Evolutionary conservation across 2,888 invertebrate species (phyloP), one percentile per base, ranked within the genome.

Genomic region (Druceiella hillmani): DNA sequence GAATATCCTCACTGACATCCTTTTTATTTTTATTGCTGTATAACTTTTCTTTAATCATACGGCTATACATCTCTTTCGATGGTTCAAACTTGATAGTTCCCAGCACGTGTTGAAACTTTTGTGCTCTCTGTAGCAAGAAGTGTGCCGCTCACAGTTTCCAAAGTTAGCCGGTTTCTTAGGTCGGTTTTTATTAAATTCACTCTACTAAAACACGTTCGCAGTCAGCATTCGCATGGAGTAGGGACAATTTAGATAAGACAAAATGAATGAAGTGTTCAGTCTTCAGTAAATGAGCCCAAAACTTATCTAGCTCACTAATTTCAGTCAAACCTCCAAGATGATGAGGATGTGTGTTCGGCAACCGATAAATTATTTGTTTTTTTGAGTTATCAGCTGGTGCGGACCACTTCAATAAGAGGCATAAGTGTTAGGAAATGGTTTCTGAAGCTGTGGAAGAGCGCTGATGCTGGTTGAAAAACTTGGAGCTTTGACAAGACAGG

Each of bases 401-500:
- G 42, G 20, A 45, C 33, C 22, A 40, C 32, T 27, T 43, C 42
- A 10, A 45, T 38, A 26, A 40, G 38, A 33, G 40, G 42, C 33
- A 42, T 15, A 4, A 37, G 10, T 25, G 37, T 32, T 10, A 33
- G 37, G 25, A 37, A 5, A n/a, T 7, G 26, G 5, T 15, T 14
- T 5, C 37, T 20, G n/a, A 37, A 37, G 20, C 33, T 16, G 14
- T 31, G 7, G 14, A 27, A 32, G 14, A 37, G 31, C 10, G 37
- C 37, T 31, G 40, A 33, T 40, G n/a, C 42, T 4, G 43, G 40
- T 43, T 32, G 38, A 17, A 39, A 11, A 20, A 26, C 41, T 37
- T 41, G 35, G 3, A 42, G 41, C 27, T 45, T 41, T 33, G 38
- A 42, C 36, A 46, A 38, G 31, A 42, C 36, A 36, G 42, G 43